Conservation (phyloP, 2,888 invertebrate genomes). For the Ferdinandea cuprea region DNA sequence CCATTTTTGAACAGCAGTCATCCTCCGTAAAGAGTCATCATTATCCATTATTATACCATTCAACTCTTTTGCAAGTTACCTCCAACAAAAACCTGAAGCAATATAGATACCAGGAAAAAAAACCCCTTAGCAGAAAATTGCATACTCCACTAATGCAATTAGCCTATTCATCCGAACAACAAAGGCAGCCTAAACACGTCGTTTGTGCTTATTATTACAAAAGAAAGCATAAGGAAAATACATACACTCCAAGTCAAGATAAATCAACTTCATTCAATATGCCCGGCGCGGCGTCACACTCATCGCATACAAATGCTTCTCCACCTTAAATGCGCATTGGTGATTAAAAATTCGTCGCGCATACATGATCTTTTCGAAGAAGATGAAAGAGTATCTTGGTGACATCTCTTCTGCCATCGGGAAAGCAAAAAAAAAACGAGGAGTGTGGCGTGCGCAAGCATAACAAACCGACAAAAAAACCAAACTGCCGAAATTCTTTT, state of each 20-base stretch:
- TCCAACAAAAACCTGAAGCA: constrained; percentile 31
- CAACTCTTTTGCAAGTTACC: constrained; percentile 20
- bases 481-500: constrained; percentile 60
- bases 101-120: constrained; percentile 32
- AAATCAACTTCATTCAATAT: constrained; percentile 40
- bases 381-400: background rate
- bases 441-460: background rate
- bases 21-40: background rate
- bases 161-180: constrained; percentile 22
- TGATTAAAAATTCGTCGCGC: constrained; percentile 60
- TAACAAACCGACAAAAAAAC: constrained; percentile 3
- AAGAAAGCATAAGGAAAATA: constrained; percentile 17
- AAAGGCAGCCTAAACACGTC: constrained; percentile 12
- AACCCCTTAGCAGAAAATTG: constrained; percentile 28
- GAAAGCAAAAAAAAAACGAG: background rate
- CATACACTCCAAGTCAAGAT: constrained; percentile 10
- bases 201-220: constrained; percentile 2
- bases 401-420: background rate
- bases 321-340: constrained; percentile 3
- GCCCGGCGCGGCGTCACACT: background rate
- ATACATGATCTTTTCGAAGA: constrained; percentile 22
- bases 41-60: constrained; percentile 8
- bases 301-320: constrained; percentile 50
- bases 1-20: background rate
- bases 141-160: constrained; percentile 47